Percentiles rank a stretch among this genome's conserved stretches.
phyloP scores from a whole-genome alignment of 2,797 vertebrate genomes.

The Gorsachius magnificus region DNA sequence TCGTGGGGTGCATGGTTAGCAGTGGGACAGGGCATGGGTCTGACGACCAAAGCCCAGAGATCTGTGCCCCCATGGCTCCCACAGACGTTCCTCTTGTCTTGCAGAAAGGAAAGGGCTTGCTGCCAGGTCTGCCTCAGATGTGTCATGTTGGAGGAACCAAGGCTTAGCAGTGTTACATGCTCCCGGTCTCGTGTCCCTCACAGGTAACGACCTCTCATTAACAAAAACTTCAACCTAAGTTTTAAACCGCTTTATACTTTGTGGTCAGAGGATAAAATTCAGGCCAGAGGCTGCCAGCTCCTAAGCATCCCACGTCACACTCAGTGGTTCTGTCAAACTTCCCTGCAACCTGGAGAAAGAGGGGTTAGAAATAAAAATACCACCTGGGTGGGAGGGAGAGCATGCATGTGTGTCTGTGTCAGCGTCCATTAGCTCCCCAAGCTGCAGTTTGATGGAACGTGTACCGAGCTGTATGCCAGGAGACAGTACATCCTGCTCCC shows the following conservation, averaged over 20 bases:
- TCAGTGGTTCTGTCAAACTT: background rate
- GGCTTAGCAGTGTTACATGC: background rate
- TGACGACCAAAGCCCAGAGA: background rate
- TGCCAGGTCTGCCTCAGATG: background rate
- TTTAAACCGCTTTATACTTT: background rate
- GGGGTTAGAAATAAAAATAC: constrained; percentile 18
- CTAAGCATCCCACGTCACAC: fast-evolving
- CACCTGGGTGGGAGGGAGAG: background rate
- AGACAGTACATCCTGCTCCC: constrained; percentile 43
- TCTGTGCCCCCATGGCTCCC: fast-evolving
- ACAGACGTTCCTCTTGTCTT: background rate
- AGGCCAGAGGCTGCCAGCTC: background rate
- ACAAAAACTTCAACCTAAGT: background rate
- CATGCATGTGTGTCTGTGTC: background rate
- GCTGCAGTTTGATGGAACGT: background rate
- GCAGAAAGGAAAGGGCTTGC: background rate
- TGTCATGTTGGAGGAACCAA: fast-evolving
- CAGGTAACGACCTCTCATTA: background rate
- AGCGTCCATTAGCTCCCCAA: background rate
- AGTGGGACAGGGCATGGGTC: background rate
- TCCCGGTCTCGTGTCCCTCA: background rate
- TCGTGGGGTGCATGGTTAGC: background rate
- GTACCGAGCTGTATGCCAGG: background rate
- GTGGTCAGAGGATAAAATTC: background rate
- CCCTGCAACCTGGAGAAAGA: background rate